Evolutionary conservation across 2,797 vertebrate genomes (phyloP), one percentile per base, ranked within the genome.

Genomic region (Sebastes iracundus): DNA sequence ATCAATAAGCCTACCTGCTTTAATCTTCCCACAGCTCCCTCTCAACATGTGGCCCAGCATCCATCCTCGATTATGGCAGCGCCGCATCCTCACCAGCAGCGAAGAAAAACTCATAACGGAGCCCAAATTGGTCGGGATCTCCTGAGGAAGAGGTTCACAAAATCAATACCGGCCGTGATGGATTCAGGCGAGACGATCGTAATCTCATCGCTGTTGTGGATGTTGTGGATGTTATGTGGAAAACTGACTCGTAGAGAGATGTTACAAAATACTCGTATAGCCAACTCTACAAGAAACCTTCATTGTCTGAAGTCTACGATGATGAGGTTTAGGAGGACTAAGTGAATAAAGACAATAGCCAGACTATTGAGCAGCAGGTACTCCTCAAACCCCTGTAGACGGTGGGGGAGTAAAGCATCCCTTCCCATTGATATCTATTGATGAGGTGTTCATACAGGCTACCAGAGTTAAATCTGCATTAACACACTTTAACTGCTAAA

Each of bases 1-100:
- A 89, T 95, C 94, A 90, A 95, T 96, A 86, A 14, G 49, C 22
- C 76, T 88, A 92, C 81, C 83, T 80, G 87, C 86, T 94, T 80
- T 93, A 92, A 93, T 94, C 93, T 89, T 42, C 52, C 72, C 23
- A 64, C 58, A 76, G 70, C 82, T 81, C 55, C 77, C 18, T 46
- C 53, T 68, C 80, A 66, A 78, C 79, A 74, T 80, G 80, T 14
- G 76, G 25, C 75, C 72, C 75, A 16, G 80, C 52, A 62, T 72
- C 69, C 4, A 53, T 72, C 81, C 82, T 82, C 46, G 11, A 56
- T 77, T 77, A 49, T 52, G 49, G 52, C 68, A 13, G 35, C 22
- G 14, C 59, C 33, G 42, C 75, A 67, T 73, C 67, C 63, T 66
- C 77, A 49, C 46, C 46, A 53, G 74, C 69, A 75, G 79, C 8